Conservation (phyloP, 2,888 invertebrate species). For the Caenorhabditis sulstoni region DNA sequence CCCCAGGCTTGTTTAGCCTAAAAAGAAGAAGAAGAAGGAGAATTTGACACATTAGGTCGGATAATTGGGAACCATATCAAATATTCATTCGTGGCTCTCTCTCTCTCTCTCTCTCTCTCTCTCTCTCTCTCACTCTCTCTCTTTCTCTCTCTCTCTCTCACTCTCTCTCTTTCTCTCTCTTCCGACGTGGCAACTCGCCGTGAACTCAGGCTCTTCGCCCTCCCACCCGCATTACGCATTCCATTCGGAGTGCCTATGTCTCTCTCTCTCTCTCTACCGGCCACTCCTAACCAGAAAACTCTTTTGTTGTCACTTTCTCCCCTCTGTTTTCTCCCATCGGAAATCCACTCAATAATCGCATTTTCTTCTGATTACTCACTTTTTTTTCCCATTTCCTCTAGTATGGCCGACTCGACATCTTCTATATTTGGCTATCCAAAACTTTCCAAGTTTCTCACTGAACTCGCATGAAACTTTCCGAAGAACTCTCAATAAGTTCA, state of each 20-base stretch:
- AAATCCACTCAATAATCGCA: constrained; percentile 4
- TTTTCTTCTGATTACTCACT: constrained; percentile 10
- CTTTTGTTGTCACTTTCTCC: not conserved
- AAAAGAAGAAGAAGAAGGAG: constrained; percentile 11
- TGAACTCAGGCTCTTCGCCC: not conserved
- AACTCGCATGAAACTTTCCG: too few species aligned
- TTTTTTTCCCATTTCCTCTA: too few species aligned
- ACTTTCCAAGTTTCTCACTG: too few species aligned
- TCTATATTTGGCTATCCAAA: too few species aligned
- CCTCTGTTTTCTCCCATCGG: too few species aligned
- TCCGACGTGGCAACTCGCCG: constrained; percentile 31
- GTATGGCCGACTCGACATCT: too few species aligned
- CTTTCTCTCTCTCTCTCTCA: too few species aligned
- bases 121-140: too few species aligned
- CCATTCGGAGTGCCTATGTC: too few species aligned
- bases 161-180: too few species aligned
- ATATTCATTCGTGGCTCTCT: constrained; percentile 55
- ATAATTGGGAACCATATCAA: constrained; percentile 45
- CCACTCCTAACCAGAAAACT: not conserved
- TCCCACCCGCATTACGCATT: constrained; percentile 50
- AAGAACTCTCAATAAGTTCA: too few species aligned
- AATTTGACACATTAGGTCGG: constrained; percentile 35
- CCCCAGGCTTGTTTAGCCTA: constrained; percentile 1
- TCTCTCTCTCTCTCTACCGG: not conserved
- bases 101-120: too few species aligned